Conservation (phyloP, 2,888 invertebrate species). For the Dromius quadrimaculatus region DNA sequence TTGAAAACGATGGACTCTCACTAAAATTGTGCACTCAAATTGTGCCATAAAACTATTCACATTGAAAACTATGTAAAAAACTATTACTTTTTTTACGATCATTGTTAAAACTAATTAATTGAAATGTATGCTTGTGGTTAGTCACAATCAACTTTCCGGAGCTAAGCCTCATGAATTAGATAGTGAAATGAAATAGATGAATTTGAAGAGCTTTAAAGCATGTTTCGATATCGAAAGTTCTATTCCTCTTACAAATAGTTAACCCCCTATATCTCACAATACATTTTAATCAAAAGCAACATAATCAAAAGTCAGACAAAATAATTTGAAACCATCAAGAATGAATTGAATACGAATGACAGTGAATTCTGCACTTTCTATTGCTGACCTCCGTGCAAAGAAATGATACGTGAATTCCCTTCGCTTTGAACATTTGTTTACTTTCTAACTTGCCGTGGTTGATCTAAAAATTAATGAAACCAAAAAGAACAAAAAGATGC, state of each 20-base stretch:
- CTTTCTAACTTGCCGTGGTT: constrained; percentile 27
- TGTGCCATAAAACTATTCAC: no score
- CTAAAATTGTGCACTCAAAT: no score
- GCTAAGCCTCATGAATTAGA: no score
- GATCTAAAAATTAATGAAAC: constrained; percentile 17
- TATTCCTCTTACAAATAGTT: constrained; percentile 1
- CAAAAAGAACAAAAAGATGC: constrained; percentile 3
- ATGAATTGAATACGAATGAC: constrained; percentile 9
- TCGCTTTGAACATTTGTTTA: constrained; percentile 34
- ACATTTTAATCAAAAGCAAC: background rate
- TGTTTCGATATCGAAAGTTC: constrained; percentile 2
- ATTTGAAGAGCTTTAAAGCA: background rate
- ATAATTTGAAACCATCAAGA: constrained; percentile 12
- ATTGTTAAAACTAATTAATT: no score
- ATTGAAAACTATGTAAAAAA: no score
- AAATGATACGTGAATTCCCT: constrained; percentile 28
- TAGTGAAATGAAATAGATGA: background rate
- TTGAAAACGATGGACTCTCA: no score
- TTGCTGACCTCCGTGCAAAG: constrained; percentile 5
- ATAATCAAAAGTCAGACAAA: background rate
- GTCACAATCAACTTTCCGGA: no score
- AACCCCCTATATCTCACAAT: no score
- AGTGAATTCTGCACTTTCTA: constrained; percentile 40
- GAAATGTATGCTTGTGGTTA: no score
- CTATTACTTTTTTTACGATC: no score